Base-by-base conservation (phyloP, 2,113 vertebrate genomes). In the Dissostichus mawsoni region DNA sequence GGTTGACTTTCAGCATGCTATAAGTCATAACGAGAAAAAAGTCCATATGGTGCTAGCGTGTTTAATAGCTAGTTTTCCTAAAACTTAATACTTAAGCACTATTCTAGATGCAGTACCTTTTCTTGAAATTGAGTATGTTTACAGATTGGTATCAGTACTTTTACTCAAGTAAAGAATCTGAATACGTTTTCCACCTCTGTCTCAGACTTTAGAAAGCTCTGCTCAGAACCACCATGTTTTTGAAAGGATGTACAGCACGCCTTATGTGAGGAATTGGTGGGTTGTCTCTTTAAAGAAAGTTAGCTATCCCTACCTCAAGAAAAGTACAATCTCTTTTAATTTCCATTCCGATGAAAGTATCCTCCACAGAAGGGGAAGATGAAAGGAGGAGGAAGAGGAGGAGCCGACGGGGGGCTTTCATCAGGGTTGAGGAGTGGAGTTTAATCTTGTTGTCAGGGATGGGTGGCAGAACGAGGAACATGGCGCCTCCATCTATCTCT, bases 371-470 rank as follows among this genome's bases (percentile, higher is more conserved):
- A 20, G 78, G n/a, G 59, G 53, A 53, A 57, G 50, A 87, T 82
- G 76, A 74, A 76, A 74, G 50, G 74, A 81, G 33, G 64, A 63
- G 69, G 75, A 63, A 75, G 74, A 73, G 74, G 74, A 16, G 72
- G 63, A 13, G 57, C 63, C 29, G 47, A 67, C 11, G 5, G 20
- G 76, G 79, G 74, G 87, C 72, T 93, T 89, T 88, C 78, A 89
- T 91, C 90, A 83, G 80, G 56, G 70, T 51, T 83, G 82, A 86
- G 66, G 84, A 89, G 85, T 62, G 55, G 68, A 91, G 91, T 92
- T 92, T 90, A 87, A 93, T 94, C 87, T 86, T 78, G 83, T 84
- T 89, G 85, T 86, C 85, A 83, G 80, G 78, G 84, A 75, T 68
- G 74, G 78, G 77, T 77, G 74, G 84, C 84, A 78, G 73, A 59